Evolutionary conservation across 2,888 invertebrate genomes (phyloP), one percentile per base, ranked within the genome.

Genomic region (Piscicola geometra): DNA sequence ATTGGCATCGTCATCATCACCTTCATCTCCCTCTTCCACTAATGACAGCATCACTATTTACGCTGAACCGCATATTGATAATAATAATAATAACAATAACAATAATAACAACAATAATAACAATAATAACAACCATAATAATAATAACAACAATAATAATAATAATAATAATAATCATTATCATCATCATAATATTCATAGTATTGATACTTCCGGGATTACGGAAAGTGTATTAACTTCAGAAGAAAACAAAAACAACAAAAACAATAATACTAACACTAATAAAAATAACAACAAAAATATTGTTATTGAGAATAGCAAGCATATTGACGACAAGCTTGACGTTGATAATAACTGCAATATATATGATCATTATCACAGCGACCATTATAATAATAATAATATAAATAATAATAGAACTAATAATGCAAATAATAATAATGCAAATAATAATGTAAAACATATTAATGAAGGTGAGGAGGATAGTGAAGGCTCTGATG

Each of bases 11-110:
- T 56, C 60, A 3, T 56, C 60, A 9, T 56, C 60, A 3, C n/a
- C 25, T 21, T 56, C 60, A 5, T 5, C 60, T 56, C 60, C 60
- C 60, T 56, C 60, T 25, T 56, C 60, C 5, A 56, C 60, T n/a
- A 56, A 56, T 25, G 60, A 56, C n/a, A 56, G 60, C n/a, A 56
- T 56, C n/a, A 56, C 60, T n/a, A 56, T 56, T 5, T 25, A 56
- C 60, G 25, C 60, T 21, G 60, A 56, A 56, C 60, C 25, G 21
- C 60, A 56, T 21, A 25, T 56, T 25, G n/a, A 56, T 3, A 15
- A 41, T 5, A 15, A 41, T 5, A 15, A 41, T 5, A 15, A 41
- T 9, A 15, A 41, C 5, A 15, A 41, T 9, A 15, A 41, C 15
- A 41, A 41, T 41, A 56, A 56, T 56, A 56, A 56, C n/a, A 25